These are phyloP conservation scores for Tachysurus vachellii DNA, from an alignment of 2,113 vertebrate species.

Conservation along the genomic window DNA sequence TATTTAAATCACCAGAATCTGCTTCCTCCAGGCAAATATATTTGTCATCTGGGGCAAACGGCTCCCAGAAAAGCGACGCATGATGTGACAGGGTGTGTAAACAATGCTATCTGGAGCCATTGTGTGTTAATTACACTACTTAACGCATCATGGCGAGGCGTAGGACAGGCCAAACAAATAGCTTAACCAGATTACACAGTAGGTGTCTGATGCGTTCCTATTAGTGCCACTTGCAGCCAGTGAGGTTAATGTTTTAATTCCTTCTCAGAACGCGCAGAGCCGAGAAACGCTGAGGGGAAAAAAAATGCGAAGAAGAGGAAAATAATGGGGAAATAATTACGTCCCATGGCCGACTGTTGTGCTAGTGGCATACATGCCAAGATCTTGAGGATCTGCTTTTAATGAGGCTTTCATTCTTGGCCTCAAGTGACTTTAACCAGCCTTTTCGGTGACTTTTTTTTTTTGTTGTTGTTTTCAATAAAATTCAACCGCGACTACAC, in stretches of 20 bases:
- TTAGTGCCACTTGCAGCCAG: constrained; percentile 40
- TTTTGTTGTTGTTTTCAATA: background rate
- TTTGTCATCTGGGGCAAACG: background rate
- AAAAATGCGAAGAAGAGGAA: background rate
- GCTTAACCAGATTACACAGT: constrained; percentile 54
- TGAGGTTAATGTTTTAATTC: constrained; percentile 49
- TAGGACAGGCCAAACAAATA: constrained; percentile 48
- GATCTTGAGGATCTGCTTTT: background rate
- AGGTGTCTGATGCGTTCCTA: constrained; percentile 39
- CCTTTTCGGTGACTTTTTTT: background rate
- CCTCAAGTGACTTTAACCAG: background rate
- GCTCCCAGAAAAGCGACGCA: constrained; percentile 7
- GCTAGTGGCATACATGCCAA: background rate
- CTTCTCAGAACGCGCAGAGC: background rate
- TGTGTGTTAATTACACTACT: constrained; percentile 53
- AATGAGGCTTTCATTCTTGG: background rate
- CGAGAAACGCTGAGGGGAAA: background rate
- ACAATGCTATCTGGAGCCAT: constrained; percentile 37
- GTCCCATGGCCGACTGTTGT: background rate
- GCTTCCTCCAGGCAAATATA: background rate
- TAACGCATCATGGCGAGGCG: constrained; percentile 41
- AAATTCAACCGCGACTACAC: background rate
- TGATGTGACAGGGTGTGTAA: constrained; percentile 37
- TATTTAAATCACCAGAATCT: background rate
- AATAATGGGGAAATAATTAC: constrained; percentile 13